Percentiles rank a stretch among this genome's conserved stretches.
These are phyloP conservation scores for Embiotoca jacksoni DNA, from an alignment of 2,113 vertebrate species.

Conservation along the genomic window DNA sequence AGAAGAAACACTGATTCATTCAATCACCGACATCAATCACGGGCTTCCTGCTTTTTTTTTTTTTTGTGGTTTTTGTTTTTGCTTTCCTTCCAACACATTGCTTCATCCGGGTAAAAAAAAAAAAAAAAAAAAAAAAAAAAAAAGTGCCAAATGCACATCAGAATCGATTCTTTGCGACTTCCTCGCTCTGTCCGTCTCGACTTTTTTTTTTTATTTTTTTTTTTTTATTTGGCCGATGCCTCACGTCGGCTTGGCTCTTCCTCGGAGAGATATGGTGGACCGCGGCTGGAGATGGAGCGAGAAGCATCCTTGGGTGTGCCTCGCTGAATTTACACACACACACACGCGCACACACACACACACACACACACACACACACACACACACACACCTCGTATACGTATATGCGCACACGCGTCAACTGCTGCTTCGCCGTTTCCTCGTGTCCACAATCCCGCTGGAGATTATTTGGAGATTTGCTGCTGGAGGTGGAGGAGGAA, in stretches of 20 bases:
- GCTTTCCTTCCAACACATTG: not conserved
- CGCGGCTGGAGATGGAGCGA: slow-evolving; percentile 50
- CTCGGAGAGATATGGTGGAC: slow-evolving; percentile 36
- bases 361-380: slow-evolving; percentile 22
- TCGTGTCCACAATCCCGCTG: slow-evolving; percentile 4
- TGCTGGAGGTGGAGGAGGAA: slow-evolving; percentile 97
- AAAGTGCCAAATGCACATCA: slow-evolving; percentile 55
- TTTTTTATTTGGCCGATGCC: slow-evolving; percentile 41
- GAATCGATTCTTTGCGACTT: slow-evolving; percentile 21
- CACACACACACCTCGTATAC: slow-evolving; percentile 19
- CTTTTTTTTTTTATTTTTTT: too few relatives aligned
- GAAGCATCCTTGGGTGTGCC: slow-evolving; percentile 25
- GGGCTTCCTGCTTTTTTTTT: too few relatives aligned
- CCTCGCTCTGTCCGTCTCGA: slow-evolving; percentile 14
- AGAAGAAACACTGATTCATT: slow-evolving; percentile 78
- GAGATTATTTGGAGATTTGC: slow-evolving; percentile 95
- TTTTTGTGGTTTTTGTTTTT: slow-evolving; percentile 15
- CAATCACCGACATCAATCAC: slow-evolving; percentile 52
- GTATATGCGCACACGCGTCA: slow-evolving; percentile 1
- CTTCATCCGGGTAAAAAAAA: slow-evolving; percentile 47
- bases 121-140: too few relatives aligned
- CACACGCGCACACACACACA: not conserved
- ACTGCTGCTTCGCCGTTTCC: slow-evolving; percentile 16
- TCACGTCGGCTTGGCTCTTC: slow-evolving; percentile 11
- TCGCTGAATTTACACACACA: slow-evolving; percentile 13